These are phyloP conservation scores for Podilymbus podiceps DNA, from an alignment of 2,113 vertebrate species.

Conservation along the genomic window DNA sequence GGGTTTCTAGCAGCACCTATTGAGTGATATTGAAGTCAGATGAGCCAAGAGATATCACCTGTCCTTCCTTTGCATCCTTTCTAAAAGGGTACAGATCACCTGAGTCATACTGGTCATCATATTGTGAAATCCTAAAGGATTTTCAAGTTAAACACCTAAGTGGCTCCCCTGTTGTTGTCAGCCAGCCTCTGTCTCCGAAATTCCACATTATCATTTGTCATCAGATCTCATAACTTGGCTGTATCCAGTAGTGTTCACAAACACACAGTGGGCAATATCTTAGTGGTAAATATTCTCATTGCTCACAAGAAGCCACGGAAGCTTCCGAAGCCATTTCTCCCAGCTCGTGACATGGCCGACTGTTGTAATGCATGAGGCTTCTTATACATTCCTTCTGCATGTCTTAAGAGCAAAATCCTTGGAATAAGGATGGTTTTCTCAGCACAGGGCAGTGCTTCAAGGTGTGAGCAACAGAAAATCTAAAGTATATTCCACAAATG, in stretches of 20 bases:
- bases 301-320: neutral
- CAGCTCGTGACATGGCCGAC: neutral
- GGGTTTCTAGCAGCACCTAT: neutral
- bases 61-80: neutral
- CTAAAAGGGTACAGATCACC: neutral
- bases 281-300: neutral
- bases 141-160: neutral
- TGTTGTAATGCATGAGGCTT: neutral
- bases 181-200: neutral
- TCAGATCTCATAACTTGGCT: neutral
- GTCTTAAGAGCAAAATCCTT: neutral
- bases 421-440: neutral
- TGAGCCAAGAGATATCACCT: neutral
- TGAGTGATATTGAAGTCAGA: neutral
- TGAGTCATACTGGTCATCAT: neutral
- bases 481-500: neutral
- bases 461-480: neutral
- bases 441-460: neutral
- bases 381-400: neutral
- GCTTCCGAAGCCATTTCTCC: neutral
- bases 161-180: neutral
- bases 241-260: neutral
- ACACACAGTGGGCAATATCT: neutral
- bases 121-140: neutral
- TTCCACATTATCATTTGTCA: neutral